These are phyloP conservation scores for Gymnodraco acuticeps DNA, from an alignment of 2,797 vertebrate species.

Conservation along the genomic window DNA sequence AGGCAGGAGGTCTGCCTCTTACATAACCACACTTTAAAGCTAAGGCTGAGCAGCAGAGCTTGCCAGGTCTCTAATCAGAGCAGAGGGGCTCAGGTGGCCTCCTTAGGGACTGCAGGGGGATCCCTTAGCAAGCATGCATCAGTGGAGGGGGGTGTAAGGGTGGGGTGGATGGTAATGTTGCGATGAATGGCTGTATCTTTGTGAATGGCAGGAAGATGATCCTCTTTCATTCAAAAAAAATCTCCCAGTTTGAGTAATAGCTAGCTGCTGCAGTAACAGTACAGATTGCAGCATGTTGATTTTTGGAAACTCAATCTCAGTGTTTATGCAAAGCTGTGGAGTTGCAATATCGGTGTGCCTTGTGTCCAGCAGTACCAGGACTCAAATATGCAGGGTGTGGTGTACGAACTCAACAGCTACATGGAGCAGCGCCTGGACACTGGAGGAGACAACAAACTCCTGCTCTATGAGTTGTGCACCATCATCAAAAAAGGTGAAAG, in stretches of 20 bases:
- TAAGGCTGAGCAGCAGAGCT: slow-evolving; percentile 57
- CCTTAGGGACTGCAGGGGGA: slow-evolving; percentile 56
- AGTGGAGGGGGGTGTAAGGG: slow-evolving; percentile 33
- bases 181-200: slow-evolving; percentile 61
- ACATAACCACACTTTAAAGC: slow-evolving; percentile 67
- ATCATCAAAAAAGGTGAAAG: slow-evolving; percentile 95
- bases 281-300: slow-evolving; percentile 26
- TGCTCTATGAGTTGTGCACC: slow-evolving; percentile 96
- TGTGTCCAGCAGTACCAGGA: slow-evolving; percentile 94
- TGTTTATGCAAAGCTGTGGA: slow-evolving; percentile 40
- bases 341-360: slow-evolving; percentile 67
- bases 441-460: slow-evolving; percentile 95
- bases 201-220: slow-evolving; percentile 58
- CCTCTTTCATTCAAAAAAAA: slow-evolving; percentile 41
- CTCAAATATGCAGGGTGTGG: slow-evolving; percentile 96
- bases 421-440: slow-evolving; percentile 95
- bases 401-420: slow-evolving; percentile 96
- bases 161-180: slow-evolving; percentile 31
- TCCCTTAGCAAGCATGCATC: slow-evolving; percentile 58
- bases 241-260: not conserved
- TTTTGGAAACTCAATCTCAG: slow-evolving; percentile 43
- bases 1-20: slow-evolving; percentile 70
- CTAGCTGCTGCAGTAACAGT: slow-evolving; percentile 8
- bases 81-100: slow-evolving; percentile 53
- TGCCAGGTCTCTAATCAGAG: slow-evolving; percentile 68